phyloP scores from a whole-genome alignment of 2,888 invertebrate genomes.

The Bugula neritina region DNA sequence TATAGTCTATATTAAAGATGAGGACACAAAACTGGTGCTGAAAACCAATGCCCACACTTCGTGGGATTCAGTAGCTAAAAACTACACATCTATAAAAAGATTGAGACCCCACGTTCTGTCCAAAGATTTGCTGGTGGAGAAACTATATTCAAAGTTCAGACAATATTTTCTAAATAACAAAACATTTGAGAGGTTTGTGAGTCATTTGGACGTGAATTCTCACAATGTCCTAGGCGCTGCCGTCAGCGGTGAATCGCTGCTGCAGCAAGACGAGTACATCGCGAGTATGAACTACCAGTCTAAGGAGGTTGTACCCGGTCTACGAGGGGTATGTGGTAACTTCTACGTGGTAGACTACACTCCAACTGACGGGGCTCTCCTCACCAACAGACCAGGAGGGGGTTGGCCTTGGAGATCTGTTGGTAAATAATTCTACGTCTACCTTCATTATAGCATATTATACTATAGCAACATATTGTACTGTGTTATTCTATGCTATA shows the following conservation, averaged over 20 bases:
- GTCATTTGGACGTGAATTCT: background rate
- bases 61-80: background rate
- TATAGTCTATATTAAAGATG: background rate
- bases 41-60: background rate
- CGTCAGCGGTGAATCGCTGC: constrained; percentile 13
- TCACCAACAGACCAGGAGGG: background rate
- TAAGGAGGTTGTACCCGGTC: background rate
- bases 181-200: background rate
- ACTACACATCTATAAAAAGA: too few species aligned
- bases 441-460: too few species aligned
- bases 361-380: background rate
- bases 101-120: background rate
- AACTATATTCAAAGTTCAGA: background rate
- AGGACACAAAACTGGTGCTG: constrained; percentile 14
- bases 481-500: too few species aligned
- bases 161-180: background rate
- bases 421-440: constrained; percentile 8
- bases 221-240: background rate
- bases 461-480: too few species aligned
- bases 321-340: constrained; percentile 11
- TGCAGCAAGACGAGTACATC: constrained; percentile 12
- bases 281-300: background rate
- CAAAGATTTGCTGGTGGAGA: background rate
- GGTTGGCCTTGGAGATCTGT: constrained; percentile 1
- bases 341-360: constrained; percentile 10